Base-by-base conservation (phyloP, 2,888 invertebrate species). In the Lepidochrysops patricia region DNA sequence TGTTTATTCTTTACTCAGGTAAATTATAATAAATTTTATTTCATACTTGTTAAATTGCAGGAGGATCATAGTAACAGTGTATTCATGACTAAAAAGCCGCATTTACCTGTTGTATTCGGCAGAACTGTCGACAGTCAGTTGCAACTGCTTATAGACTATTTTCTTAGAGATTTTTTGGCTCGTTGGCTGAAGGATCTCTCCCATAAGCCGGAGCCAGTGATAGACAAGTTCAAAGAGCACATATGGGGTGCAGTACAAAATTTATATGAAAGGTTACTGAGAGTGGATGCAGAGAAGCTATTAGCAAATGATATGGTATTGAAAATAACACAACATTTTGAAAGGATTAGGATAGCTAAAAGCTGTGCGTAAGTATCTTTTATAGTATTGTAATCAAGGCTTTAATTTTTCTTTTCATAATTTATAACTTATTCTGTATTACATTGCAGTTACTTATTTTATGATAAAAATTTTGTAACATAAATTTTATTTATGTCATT, bases 241-340 rank as follows among this genome's bases (percentile, higher is more conserved):
- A 82, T 95, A 57, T 96, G 97, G 96, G 93, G 93, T 64, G 94
- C 94, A 23, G 91, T 96, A 66, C 94, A 94, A 73, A 88, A 82
- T 67, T 80, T 97, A 49, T 93, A 94, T 72, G 94, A 94, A 61
- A 91, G 95, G 68, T 84, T 96, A 37, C 87, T 91, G 5, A 91
- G 93, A 71, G 91, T 97, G 48, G 96, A 97, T 85, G 93, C 94
- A 62, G 94, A 96, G 58, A 95, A 95, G 80, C 86, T 97, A 60
- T 91, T 97, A 61, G 96, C 96, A 2, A 93, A 92, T 73, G 96
- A 95, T 76, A 93, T 97, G 90, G 93, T 96, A 1, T 92, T 92
- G 63, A 94, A 93, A 77, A 92, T 97, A 27, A 95, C 95, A 9
- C 91, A 92, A 62, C 97, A 97, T 90, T 95, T 97, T 84, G 96